Base-by-base conservation (phyloP, 2,888 invertebrate species). In the Scaptomyza caliginosa region DNA sequence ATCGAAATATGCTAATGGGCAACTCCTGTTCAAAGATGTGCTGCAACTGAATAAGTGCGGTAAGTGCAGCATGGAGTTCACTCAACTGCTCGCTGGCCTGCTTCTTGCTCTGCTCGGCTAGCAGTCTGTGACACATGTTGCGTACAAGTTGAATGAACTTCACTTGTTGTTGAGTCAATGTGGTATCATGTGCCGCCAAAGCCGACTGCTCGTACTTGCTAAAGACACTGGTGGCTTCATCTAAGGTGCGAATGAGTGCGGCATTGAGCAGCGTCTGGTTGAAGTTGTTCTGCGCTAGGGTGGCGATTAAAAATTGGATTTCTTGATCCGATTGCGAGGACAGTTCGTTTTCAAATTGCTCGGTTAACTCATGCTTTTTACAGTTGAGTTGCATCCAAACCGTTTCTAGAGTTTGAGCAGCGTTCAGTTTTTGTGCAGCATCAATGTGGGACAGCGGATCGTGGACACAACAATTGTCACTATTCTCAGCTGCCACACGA, bases 351-450 rank as follows among this genome's bases (percentile, higher is more conserved):
- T 58, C 43, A 40, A 51, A 45, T 11, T 64, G 49, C 39, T 73
- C 56, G 4, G 42, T 19, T n/a, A 76, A 26, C 13, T 80, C 72
- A 24, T 72, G 73, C 49, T 87, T 45, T 46, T 77, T 70, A 10
- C 85, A 81, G 62, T 77, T 88, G 3, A 82, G 64, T 8, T 87
- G 83, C 34, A 82, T 68, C 77, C 89, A 89, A 0, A 82, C 71
- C 4, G 73, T 32, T 19, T 89, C 86, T 51, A 90, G 28, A 1
- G 76, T 77, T 19, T 64, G 59, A 0, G 88, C 81, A 30, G 87
- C 88, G 16, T 57, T 74, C 50, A 74, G 21, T 17, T 68, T 39
- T 21, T 48, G 4, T 17, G 13, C 39, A 3, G 6, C n/a, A 17
- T 67, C n/a, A 3, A 48, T 21, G 7, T n/a, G 0, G 0, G 30